phyloP scores from a whole-genome alignment of 2,797 vertebrate species.

The Leuciscus waleckii region DNA sequence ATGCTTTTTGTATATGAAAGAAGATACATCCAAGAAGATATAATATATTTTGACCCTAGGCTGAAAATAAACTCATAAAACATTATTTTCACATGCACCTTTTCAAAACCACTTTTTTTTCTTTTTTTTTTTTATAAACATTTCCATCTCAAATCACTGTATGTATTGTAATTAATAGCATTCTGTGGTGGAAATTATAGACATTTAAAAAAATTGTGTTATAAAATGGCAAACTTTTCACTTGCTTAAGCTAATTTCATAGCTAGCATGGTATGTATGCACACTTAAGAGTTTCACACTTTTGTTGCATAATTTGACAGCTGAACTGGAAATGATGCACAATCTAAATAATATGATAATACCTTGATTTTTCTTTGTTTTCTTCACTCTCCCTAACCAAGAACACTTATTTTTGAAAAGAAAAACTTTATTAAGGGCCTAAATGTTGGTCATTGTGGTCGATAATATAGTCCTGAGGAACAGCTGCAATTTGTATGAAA shows the following conservation, averaged over 20 bases:
- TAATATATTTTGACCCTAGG: too few species aligned
- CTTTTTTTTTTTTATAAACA: not conserved
- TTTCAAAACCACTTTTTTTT: too few species aligned
- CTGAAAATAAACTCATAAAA: too few species aligned
- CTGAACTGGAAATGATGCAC: not conserved
- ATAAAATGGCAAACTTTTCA: not conserved
- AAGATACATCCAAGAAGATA: too few species aligned
- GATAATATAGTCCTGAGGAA: not conserved
- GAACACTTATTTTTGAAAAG: not conserved
- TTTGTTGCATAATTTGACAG: conserved; percentile 10
- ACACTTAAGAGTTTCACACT: not conserved
- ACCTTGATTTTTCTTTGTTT: too few species aligned
- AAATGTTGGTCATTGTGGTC: not conserved
- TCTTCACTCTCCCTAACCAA: not conserved
- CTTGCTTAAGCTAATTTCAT: not conserved
- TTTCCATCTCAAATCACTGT: not conserved
- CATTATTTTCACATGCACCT: not conserved
- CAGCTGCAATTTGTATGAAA: not conserved
- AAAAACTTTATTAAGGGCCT: not conserved
- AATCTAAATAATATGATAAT: not conserved
- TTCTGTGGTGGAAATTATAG: not conserved
- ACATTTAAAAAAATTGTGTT: not conserved
- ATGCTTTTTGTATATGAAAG: too few species aligned
- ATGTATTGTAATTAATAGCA: not conserved
- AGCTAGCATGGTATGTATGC: not conserved